A percentile compares a stretch with the other conserved stretches of the same genome.
These are phyloP conservation scores for Amorpha juglandis DNA, from an alignment of 2,888 invertebrate species.

Conservation along the genomic window DNA sequence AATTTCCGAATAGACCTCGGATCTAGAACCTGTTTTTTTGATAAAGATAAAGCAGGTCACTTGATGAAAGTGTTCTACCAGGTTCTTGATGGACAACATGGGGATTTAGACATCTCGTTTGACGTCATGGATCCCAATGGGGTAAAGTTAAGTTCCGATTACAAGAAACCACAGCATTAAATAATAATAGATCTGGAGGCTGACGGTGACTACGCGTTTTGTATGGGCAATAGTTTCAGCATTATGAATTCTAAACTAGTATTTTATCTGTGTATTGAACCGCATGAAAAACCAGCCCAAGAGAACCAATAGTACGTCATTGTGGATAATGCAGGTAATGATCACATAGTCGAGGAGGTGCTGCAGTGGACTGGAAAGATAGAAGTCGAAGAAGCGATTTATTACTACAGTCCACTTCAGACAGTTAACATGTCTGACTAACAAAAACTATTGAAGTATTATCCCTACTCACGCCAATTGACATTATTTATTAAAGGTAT, in stretches of 20 bases:
- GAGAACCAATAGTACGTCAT: constrained; percentile 47
- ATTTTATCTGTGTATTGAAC: constrained; percentile 90
- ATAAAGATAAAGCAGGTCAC: constrained; percentile 65
- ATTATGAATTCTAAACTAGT: constrained; percentile 91
- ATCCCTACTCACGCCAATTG: too few relatives aligned
- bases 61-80: constrained; percentile 75
- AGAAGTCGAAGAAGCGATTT: too few relatives aligned
- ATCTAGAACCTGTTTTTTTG: constrained; percentile 66
- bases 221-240: constrained; percentile 94
- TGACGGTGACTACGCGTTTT: constrained; percentile 91
- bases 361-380: constrained; percentile 69
- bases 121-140: constrained; percentile 87
- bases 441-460: too few relatives aligned
- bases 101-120: constrained; percentile 93
- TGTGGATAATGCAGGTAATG: constrained; percentile 48
- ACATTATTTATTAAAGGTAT: too few relatives aligned
- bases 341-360: constrained; percentile 65
- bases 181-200: constrained; percentile 85
- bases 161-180: constrained; percentile 87
- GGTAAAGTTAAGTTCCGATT: constrained; percentile 85
- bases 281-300: constrained; percentile 74
- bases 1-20: constrained; percentile 72
- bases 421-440: too few relatives aligned
- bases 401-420: too few relatives aligned
- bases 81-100: constrained; percentile 91